These are phyloP conservation scores for Vespertilio murinus DNA, from an alignment of 2,797 vertebrate genomes.

Conservation along the genomic window DNA sequence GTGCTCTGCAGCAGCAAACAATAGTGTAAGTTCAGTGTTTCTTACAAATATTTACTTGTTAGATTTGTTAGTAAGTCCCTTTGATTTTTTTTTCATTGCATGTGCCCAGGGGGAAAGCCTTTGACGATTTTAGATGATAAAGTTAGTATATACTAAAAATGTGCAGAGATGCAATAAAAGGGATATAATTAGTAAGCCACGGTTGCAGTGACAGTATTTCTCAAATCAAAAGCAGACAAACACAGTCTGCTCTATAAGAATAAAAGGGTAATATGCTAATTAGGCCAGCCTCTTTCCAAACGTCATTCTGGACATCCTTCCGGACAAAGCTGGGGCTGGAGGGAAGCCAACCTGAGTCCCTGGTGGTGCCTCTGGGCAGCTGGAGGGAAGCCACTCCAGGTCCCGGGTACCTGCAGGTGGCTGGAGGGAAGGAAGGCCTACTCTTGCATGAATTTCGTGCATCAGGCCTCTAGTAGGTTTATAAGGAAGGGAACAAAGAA, in stretches of 20 bases:
- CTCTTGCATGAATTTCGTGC: too few species aligned
- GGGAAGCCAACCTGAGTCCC: too few species aligned
- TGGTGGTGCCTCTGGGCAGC: too few species aligned
- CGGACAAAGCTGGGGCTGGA: too few species aligned
- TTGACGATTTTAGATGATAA: neutral
- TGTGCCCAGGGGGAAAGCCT: neutral
- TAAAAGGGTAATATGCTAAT: too few species aligned
- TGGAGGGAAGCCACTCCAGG: too few species aligned
- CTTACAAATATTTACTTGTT: neutral
- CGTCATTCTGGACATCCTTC: too few species aligned
- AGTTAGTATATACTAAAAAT: neutral
- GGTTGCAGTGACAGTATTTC: neutral
- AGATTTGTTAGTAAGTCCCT: neutral
- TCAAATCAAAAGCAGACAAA: neutral
- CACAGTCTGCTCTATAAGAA: neutral
- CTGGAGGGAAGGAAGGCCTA: too few species aligned
- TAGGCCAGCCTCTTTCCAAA: too few species aligned
- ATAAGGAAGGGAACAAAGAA: neutral
- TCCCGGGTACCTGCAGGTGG: too few species aligned
- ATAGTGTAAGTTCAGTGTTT: neutral
- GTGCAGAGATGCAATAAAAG: neutral
- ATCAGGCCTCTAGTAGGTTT: neutral
- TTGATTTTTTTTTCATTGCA: neutral
- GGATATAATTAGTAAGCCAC: neutral
- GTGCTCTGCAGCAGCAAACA: neutral